Base-by-base conservation (phyloP, 2,797 vertebrate species). In the Telmatherina bonti region DNA sequence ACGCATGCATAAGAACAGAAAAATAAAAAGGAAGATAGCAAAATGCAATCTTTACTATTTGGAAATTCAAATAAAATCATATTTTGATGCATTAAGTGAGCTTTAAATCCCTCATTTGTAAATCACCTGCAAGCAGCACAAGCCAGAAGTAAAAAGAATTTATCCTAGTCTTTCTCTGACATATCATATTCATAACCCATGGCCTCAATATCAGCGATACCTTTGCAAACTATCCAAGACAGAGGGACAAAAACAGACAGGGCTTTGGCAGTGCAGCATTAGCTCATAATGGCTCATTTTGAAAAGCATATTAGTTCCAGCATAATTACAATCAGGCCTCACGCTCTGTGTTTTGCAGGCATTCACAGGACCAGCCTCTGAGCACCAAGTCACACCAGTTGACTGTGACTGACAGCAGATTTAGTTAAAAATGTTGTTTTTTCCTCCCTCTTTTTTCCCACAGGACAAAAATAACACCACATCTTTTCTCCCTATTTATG, bases 221-320 rank as follows among this genome's bases (percentile, higher is more conserved):
- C 93, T 94, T 92, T 88, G 85, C 89, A 89, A 93, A 92, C 93
- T 94, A 89, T 90, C 87, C 90, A 86, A 94, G 91, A 92, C 88
- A 91, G 82, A 83, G 89, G 93, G 91, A 93, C 92, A 92, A 93
- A 94, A 94, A 91, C 93, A 94, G 89, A 92, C 93, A 85, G 91
- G 90, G 92, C 91, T 93, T 93, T 93, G 90, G 92, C 93, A 93
- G 91, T 87, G 90, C 92, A 90, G 93, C 93, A 94, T 94, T 94
- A 94, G 93, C 93, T 94, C 94, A 94, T 95, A 95, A 95, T 94
- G 93, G 93, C 93, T 94, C 93, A 93, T 95, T 95, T 94, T 93
- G 92, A 94, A 94, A 95, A 95, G 94, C 93, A 92, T 93, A 94
- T 95, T 95, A 95, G 94, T 95, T 95, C 93, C 94, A 95, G 94